Conservation (phyloP, 2,113 vertebrate species). For the Alethe castanea region DNA sequence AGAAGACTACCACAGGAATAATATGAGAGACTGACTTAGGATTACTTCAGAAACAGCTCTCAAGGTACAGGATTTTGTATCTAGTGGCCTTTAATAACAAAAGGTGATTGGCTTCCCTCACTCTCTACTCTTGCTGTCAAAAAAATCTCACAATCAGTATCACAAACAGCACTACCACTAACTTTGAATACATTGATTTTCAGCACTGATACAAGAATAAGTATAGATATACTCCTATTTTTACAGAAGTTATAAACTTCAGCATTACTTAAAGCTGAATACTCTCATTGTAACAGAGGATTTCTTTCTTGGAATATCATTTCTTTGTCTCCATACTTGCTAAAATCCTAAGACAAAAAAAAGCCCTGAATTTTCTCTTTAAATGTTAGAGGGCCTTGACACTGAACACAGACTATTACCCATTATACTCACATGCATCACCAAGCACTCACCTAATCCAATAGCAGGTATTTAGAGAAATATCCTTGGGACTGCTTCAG, state of each 20-base stretch:
- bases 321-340: neutral
- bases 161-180: neutral
- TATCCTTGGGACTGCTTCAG: neutral
- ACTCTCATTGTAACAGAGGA: neutral
- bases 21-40: neutral
- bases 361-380: neutral
- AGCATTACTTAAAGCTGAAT: neutral
- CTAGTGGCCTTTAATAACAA: neutral
- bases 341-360: neutral
- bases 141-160: neutral
- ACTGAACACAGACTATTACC: neutral
- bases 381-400: neutral
- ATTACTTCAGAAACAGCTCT: neutral
- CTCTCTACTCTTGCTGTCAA: neutral
- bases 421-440: neutral
- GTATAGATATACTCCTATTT: neutral
- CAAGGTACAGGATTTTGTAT: neutral
- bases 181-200: neutral
- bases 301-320: neutral
- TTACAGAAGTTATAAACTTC: neutral
- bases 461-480: neutral
- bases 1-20: neutral
- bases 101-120: neutral
- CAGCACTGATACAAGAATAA: neutral
- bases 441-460: neutral